These are phyloP conservation scores for Chiloscyllium plagiosum DNA, from an alignment of 2,113 vertebrate genomes.

Conservation along the genomic window DNA sequence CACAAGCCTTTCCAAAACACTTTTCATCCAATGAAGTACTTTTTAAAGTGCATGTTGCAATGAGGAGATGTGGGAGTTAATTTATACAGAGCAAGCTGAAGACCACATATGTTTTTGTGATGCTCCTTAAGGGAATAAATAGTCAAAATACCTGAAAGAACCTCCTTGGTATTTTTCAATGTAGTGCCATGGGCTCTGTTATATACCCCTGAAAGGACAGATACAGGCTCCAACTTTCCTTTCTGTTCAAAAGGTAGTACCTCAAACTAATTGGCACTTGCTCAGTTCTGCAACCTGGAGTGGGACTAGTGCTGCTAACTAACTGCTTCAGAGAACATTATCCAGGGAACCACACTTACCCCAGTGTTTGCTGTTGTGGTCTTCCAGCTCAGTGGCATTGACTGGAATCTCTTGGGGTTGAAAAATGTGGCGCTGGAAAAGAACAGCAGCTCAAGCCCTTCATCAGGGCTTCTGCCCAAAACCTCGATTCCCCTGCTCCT, in stretches of 20 bases:
- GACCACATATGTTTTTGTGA: background rate
- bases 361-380: background rate
- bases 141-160: background rate
- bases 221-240: background rate
- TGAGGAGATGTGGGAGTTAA: background rate
- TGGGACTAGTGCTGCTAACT: background rate
- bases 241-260: background rate
- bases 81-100: background rate
- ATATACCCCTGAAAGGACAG: background rate
- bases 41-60: background rate
- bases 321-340: background rate
- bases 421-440: no score
- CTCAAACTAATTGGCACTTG: no score
- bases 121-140: background rate
- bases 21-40: background rate
- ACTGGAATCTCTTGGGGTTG: background rate
- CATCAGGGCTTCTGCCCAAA: no score
- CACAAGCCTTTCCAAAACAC: no score
- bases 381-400: background rate
- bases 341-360: background rate
- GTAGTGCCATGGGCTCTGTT: background rate
- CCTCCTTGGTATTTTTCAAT: background rate
- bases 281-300: background rate
- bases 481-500: no score
- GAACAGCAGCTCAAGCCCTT: no score